Percentiles rank a stretch among this genome's conserved stretches.
Evolutionary conservation across 2,888 invertebrate genomes (phyloP).

Genomic region (Ochropacha duplaris): DNA sequence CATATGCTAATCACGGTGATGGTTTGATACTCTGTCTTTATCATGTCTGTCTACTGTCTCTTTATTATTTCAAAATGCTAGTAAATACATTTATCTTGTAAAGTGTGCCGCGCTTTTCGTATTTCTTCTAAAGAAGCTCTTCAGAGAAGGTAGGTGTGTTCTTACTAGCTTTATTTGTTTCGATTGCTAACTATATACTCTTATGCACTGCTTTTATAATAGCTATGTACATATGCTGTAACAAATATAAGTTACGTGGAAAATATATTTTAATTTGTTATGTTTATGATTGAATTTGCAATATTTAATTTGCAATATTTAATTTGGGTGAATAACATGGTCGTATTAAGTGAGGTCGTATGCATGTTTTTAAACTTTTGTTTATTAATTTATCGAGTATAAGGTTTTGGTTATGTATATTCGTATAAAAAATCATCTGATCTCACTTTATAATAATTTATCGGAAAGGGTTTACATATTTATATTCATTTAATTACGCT

Average conservation of each 20-base stretch:
- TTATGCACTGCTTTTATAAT: slow-evolving; percentile 29
- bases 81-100: slow-evolving; percentile 19
- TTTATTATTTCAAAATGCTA: slow-evolving; percentile 30
- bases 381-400: not conserved
- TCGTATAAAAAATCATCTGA: not conserved
- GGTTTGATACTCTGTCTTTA: slow-evolving; percentile 74
- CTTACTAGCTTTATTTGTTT: slow-evolving; percentile 49
- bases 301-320: not conserved
- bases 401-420: no score
- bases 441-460: not conserved
- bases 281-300: not conserved
- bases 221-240: slow-evolving; percentile 14
- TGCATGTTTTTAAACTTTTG: not conserved
- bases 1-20: slow-evolving; percentile 70
- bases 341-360: not conserved
- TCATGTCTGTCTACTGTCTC: slow-evolving; percentile 49
- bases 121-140: slow-evolving; percentile 48
- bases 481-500: not conserved
- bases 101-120: slow-evolving; percentile 33
- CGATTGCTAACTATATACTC: slow-evolving; percentile 37
- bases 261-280: not conserved
- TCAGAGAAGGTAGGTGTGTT: slow-evolving; percentile 67
- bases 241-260: not conserved
- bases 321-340: not conserved
- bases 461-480: not conserved